A percentile compares a stretch with the other conserved stretches of the same genome.
Evolutionary conservation across 2,888 invertebrate genomes (phyloP).

Genomic region (Heliconius charithonia): DNA sequence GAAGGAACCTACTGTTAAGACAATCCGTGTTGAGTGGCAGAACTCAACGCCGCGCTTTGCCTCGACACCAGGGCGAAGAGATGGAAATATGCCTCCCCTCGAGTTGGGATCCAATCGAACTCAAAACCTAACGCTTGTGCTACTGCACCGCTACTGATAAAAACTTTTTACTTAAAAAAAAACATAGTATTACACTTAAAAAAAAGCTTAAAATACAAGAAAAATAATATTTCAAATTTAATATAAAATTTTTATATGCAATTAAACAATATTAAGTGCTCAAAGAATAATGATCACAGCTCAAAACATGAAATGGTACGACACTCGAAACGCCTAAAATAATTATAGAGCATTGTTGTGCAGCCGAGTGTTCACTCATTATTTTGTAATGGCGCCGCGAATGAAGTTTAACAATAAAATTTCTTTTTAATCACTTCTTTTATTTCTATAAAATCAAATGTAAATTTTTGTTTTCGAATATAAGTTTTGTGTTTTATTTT

Average conservation of each 20-base stretch:
- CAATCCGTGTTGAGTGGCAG: too few species aligned
- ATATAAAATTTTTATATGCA: neutral
- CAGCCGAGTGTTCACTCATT: constrained; percentile 37
- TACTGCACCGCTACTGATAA: too few species aligned
- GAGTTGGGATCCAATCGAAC: too few species aligned
- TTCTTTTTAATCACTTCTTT: constrained; percentile 31
- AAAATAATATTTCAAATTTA: neutral
- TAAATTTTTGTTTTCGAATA: neutral
- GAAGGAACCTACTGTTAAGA: too few species aligned
- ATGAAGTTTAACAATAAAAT: constrained; percentile 35
- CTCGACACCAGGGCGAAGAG: too few species aligned
- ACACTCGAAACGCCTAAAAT: constrained; percentile 36
- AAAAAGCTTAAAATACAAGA: neutral
- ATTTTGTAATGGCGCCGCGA: constrained; percentile 33
- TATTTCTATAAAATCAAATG: constrained; percentile 8
- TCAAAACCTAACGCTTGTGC: too few species aligned
- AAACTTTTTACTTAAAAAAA: too few species aligned
- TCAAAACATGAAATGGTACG: constrained; percentile 26
- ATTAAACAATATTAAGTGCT: constrained; percentile 29
- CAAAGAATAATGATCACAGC: constrained; percentile 26
- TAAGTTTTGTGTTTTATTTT: constrained; percentile 8
- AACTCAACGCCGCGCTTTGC: too few species aligned
- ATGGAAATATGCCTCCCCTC: too few species aligned
- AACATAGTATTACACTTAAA: too few species aligned
- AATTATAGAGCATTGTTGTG: constrained; percentile 37